phyloP scores from a whole-genome alignment of 2,797 vertebrate species.

The Phoebastria nigripes region DNA sequence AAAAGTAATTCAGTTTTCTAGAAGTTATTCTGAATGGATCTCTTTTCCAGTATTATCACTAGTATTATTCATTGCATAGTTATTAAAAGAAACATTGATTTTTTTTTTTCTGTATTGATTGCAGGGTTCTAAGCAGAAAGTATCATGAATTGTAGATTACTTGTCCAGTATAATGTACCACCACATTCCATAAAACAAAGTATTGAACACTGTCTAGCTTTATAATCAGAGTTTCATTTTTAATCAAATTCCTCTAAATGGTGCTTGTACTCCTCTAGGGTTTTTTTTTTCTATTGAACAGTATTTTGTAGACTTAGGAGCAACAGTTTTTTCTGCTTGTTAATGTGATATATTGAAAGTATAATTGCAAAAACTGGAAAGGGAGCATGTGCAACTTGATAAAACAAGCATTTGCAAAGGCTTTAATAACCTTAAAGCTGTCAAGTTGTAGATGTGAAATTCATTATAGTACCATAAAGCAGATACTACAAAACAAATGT shows the following conservation, averaged over 20 bases:
- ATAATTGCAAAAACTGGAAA: slow-evolving; percentile 19
- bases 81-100: slow-evolving; percentile 65
- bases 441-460: neutral
- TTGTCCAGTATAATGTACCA: neutral
- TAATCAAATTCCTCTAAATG: slow-evolving; percentile 52
- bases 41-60: neutral
- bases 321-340: slow-evolving; percentile 25
- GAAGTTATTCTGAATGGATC: neutral
- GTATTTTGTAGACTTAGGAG: neutral
- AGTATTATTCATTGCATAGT: slow-evolving; percentile 29
- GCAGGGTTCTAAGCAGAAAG: neutral
- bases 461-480: neutral
- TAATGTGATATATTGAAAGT: slow-evolving; percentile 28
- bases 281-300: neutral
- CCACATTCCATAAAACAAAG: slow-evolving; percentile 16
- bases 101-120: slow-evolving; percentile 39
- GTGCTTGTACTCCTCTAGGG: neutral
- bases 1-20: neutral
- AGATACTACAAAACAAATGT: neutral
- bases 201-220: slow-evolving; percentile 19
- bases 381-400: neutral
- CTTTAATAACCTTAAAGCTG: slow-evolving; percentile 23
- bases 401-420: slow-evolving; percentile 15
- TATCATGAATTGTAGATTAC: slow-evolving; percentile 20
- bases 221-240: slow-evolving; percentile 45